Percentiles rank a stretch among this genome's conserved stretches.
These are phyloP conservation scores for Meles meles DNA, from an alignment of 2,113 vertebrate species.

Conservation along the genomic window DNA sequence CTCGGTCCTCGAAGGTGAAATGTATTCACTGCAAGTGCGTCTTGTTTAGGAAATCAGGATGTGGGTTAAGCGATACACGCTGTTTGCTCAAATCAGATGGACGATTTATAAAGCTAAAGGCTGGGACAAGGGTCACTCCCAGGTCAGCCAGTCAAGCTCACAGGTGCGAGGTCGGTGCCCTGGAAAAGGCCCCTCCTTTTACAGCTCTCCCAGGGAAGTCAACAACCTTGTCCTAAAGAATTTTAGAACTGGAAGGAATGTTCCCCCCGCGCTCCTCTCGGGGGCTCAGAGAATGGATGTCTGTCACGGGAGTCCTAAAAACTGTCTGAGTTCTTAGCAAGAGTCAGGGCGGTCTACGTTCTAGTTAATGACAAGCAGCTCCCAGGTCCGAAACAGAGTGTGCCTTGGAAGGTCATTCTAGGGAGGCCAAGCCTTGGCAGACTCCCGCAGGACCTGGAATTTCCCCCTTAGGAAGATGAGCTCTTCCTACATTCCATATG, in stretches of 20 bases:
- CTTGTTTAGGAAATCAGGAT: not conserved
- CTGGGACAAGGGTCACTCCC: not conserved
- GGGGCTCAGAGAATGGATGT: not conserved
- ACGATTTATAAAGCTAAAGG: not conserved
- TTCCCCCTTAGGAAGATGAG: not conserved
- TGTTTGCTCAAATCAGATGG: not conserved
- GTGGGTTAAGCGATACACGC: not conserved
- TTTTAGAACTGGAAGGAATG: not conserved
- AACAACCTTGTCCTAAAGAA: not conserved
- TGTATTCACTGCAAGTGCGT: not conserved
- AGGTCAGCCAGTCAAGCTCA: not conserved
- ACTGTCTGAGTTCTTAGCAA: not conserved
- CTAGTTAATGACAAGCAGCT: not conserved
- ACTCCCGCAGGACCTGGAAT: not conserved
- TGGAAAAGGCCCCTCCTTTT: not conserved
- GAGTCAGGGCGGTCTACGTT: too few species aligned
- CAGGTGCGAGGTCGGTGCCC: not conserved
- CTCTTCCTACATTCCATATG: too few species aligned
- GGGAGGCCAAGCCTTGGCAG: not conserved
- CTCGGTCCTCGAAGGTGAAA: not conserved
- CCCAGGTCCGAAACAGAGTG: not conserved
- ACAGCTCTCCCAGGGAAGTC: not conserved
- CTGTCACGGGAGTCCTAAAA: not conserved
- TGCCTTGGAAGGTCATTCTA: accelerated
- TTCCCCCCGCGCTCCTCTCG: not conserved